Base-by-base conservation (phyloP, 2,797 vertebrate species). In the Labroides dimidiatus region DNA sequence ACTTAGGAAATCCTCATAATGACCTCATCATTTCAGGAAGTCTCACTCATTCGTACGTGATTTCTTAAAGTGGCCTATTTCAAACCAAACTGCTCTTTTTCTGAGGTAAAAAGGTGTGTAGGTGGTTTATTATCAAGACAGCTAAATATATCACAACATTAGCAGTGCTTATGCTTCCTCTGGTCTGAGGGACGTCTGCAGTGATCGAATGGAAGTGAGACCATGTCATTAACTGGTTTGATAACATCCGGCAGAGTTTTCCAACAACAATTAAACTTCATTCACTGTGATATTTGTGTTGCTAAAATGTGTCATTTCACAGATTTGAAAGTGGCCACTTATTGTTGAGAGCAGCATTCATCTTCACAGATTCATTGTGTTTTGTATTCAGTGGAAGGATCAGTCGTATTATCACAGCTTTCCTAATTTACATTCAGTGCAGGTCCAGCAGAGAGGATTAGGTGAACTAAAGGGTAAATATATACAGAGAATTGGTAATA, bases 401-500 rank as follows among this genome's bases (percentile, higher is more conserved):
- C 42, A 14, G 42, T 53, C 15, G 51, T 67, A 47, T 55, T 52
- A 61, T 81, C 59, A 39, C 56, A 64, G 55, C 51, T 43, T 51
- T 50, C 12, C 55, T 59, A 11, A 44, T 86, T 78, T 23, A 73
- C 61, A 84, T 82, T 84, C 75, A 70, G 8, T 12, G 47, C 55
- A 64, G 55, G 62, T 54, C 60, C 61, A 43, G 42, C 44, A 19
- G 50, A 62, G 49, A 75, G 53, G 74, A 85, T 81, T 79, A 81
- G 24, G 57, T 61, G 58, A 86, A 72, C 53, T 56, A 66, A 74
- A 80, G 74, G 73, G 70, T 84, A 80, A 85, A 88, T 72, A 62
- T 74, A 84, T 84, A 86, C 69, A 72, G 71, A 61, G 67, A 84
- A 67, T 77, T 0, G 19, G 58, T 80, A 72, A 82, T 85, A 76